phyloP scores from a whole-genome alignment of 2,113 vertebrate genomes.

The Plecturocebus donacophilus region DNA sequence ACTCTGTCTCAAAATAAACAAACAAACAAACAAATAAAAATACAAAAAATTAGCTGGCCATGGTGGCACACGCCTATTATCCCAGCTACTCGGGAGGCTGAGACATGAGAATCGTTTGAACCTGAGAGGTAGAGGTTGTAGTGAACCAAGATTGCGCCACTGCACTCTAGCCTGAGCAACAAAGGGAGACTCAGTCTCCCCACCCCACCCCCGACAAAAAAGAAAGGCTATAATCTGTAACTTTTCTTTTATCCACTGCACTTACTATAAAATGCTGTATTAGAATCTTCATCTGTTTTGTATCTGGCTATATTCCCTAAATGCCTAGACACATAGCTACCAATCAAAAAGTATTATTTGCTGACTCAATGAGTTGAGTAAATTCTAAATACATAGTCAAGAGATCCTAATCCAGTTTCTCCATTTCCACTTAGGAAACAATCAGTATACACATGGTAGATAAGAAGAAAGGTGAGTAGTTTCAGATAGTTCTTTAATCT shows the following conservation, averaged over 20 bases:
- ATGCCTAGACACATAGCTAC: background rate
- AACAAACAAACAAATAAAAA: no score
- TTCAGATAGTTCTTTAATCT: background rate
- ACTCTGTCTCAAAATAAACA: no score
- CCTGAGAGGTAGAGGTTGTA: no score
- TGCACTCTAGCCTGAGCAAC: no score
- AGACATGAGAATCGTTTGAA: no score
- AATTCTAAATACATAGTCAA: background rate
- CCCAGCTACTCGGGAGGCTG: no score
- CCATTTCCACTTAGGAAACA: background rate
- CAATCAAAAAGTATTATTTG: constrained; percentile 16
- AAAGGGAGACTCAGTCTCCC: no score
- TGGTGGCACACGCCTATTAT: no score
- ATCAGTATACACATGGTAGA: background rate
- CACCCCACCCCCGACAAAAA: no score
- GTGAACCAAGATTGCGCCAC: no score
- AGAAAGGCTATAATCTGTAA: no score
- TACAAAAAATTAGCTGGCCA: no score
- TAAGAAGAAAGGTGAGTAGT: background rate
- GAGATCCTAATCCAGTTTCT: background rate
- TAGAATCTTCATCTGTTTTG: constrained; percentile 11
- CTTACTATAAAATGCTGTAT: background rate
- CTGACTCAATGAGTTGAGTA: background rate
- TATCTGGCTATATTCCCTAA: background rate
- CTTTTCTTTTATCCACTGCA: background rate